These are phyloP conservation scores for Potorous gilbertii DNA, from an alignment of 2,797 vertebrate genomes.

Conservation along the genomic window DNA sequence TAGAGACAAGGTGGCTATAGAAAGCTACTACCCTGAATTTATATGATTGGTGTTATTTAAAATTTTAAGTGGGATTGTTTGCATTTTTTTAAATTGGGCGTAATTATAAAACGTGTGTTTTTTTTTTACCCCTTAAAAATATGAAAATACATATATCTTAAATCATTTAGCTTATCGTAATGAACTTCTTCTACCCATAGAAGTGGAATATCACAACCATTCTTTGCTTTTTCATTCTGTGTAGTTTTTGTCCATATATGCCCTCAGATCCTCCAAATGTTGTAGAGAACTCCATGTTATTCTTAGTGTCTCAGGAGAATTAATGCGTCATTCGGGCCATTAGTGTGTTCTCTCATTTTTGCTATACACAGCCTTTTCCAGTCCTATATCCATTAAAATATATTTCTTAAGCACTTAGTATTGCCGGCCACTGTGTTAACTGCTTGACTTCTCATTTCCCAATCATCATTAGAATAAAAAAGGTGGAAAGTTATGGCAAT, in stretches of 20 bases:
- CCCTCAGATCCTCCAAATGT: not conserved
- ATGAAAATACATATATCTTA: not conserved
- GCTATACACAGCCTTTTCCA: not conserved
- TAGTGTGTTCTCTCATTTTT: not conserved
- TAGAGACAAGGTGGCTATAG: not conserved
- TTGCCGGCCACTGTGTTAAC: not conserved
- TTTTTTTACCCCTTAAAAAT: not conserved
- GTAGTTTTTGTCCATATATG: not conserved
- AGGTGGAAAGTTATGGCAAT: not conserved
- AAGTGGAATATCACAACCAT: not conserved
- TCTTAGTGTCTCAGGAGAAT: not conserved
- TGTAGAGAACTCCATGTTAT: not conserved
- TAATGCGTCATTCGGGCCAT: not conserved
- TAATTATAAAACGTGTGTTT: not conserved
- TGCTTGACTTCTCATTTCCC: not conserved
- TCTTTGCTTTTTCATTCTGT: not conserved
- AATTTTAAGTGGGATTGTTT: not conserved
- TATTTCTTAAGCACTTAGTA: not conserved
- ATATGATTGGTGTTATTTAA: not conserved
- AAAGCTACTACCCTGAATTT: not conserved
- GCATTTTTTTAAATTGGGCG: not conserved
- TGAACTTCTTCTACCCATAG: not conserved
- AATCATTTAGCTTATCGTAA: not conserved
- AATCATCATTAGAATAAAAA: not conserved
- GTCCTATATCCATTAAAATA: not conserved